Base-by-base conservation (phyloP, 2,888 invertebrate species). In the Caenorhabditis imperialis region DNA sequence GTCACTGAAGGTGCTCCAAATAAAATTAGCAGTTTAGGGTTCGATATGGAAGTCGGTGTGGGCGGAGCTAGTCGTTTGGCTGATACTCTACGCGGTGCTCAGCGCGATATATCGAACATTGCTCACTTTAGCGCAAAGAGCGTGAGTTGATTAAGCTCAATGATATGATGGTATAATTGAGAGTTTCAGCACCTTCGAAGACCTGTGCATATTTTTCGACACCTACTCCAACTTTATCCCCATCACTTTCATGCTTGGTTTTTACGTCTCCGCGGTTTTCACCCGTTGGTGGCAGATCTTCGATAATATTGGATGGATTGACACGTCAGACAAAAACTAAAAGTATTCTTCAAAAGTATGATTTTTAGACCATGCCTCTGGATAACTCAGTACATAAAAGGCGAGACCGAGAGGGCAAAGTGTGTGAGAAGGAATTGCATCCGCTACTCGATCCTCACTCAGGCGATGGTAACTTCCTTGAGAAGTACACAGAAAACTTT, bases 251-350 rank as follows among this genome's bases (percentile, higher is more conserved):
- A 84, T 85, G 82, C 80, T 86, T 18, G 86, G 86, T 14, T 86
- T 86, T 72, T 86, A 85, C 62, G 86, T 86, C 1, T 82, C 84
- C 3, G 80, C 84, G 3, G 86, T 86, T 5, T 86, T 84, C 62
- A 78, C 69, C 1, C 60, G 82, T 2, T 82, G 82, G 82, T 77
- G 78, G 77, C 75, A 80, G 14, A 81, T 86, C 20, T 85, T 86
- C 71, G 81, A 81, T 38, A 86, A 86, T 58, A 76, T 86, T 20
- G 86, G 86, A 42, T 86, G 86, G 86, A 84, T 86, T 38, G 86
- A 86, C 70, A 83, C 84, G 85, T 85, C 40, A 25, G 77, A 61
- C 48, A 20, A 14, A 10, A 12, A 40, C 23, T 14, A 23, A 48
- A 27, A 33, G 8, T 51, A 18, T n/a, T n/a, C n/a, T n/a, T n/a